Evolutionary conservation across 2,888 invertebrate genomes (phyloP), one percentile per base, ranked within the genome.

Genomic region (Cerceris ruficornis): DNA sequence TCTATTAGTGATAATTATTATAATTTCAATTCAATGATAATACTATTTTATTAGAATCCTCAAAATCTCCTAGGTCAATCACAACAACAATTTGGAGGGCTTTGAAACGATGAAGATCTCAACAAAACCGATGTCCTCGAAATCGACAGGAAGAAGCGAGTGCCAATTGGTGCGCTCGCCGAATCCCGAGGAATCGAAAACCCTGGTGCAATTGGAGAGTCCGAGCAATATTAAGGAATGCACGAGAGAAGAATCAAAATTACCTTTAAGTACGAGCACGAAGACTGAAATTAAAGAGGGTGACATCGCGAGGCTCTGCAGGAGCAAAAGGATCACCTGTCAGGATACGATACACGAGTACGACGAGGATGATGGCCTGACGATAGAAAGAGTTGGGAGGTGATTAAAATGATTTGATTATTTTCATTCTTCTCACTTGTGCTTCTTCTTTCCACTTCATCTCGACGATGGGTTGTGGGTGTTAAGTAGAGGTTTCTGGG

Each of bases 101-200:
- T 87, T 89, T 77, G 84, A 83, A 64, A 88, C 84, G 60, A 92
- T 92, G 92, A 92, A 91, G 84, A 92, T 92, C 79, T 92, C 92
- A 70, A 87, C 87, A 79, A 91, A 86, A 73, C 85, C 89, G 58
- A 84, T 85, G 83, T 89, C 90, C 75, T 88, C 88, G 60, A 88
- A 89, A 80, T 82, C 83, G 50, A 61, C 81, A 57, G 89, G 88
- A 57, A 85, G 84, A 59, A 87, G 85, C 76, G 89, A 91, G 69
- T 90, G 90, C 66, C 83, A 86, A 11, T 74, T 89, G 67, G 83
- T 91, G 61, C 83, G 87, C 80, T 88, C 88, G 58, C 69, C 75
- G 60, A 84, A 87, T 74, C 75, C 75, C 42, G 83, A 82, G n/a
- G 82, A 83, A 43, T 57, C 72, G 52, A 50, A 70, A n/a, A 15